Percentiles rank a stretch among this genome's conserved stretches.
Conservation (phyloP, 2,797 vertebrate species). For the Hoplostethus atlanticus region DNA sequence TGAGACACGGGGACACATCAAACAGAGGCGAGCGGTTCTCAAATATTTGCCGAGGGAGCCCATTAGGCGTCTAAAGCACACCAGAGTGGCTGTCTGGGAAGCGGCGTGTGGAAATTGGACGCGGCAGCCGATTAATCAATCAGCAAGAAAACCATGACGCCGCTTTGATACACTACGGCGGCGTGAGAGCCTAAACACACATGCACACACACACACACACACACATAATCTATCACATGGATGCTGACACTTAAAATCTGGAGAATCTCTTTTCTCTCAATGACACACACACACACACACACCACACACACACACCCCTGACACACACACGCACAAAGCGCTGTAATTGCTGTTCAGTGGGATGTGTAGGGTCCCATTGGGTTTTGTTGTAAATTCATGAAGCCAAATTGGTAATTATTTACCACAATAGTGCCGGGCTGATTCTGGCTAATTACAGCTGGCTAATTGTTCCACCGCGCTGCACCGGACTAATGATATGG, state of each 20-base stretch:
- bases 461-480: constrained; percentile 74
- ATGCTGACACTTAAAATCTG: constrained; percentile 38
- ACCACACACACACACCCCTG: constrained; percentile 2
- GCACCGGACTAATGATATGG: constrained; percentile 72
- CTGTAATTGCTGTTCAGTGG: constrained; percentile 75
- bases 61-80: constrained; percentile 59
- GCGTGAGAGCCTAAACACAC: constrained; percentile 39
- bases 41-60: constrained; percentile 73
- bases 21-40: constrained; percentile 48
- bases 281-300: constrained; percentile 39
- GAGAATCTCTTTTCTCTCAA: not conserved
- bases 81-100: constrained; percentile 49
- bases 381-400: constrained; percentile 74
- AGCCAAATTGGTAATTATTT: constrained; percentile 81
- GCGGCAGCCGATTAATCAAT: constrained; percentile 69
- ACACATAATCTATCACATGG: constrained; percentile 36
- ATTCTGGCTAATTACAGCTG: constrained; percentile 77
- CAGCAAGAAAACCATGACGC: constrained; percentile 39
- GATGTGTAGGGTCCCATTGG: constrained; percentile 68
- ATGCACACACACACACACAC: constrained; percentile 9
- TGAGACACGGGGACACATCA: constrained; percentile 23
- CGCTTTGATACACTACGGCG: constrained; percentile 25
- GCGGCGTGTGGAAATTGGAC: constrained; percentile 42
- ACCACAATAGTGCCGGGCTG: constrained; percentile 68
- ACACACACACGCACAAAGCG: constrained; percentile 51